These are phyloP conservation scores for Tapirus terrestris DNA, from an alignment of 2,113 vertebrate genomes.

Conservation along the genomic window DNA sequence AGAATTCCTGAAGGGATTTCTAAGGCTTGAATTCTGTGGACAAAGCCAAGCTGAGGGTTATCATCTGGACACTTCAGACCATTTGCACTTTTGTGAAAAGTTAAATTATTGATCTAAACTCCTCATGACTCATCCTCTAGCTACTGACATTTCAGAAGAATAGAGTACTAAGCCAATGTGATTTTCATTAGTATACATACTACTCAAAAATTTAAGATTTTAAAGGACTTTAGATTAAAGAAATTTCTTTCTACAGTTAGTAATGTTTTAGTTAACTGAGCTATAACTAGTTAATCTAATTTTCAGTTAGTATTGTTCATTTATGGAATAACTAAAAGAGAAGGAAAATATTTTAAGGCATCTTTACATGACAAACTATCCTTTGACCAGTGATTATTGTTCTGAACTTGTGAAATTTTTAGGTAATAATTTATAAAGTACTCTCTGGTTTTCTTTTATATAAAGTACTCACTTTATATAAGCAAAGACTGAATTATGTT, in stretches of 20 bases:
- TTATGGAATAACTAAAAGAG: not conserved
- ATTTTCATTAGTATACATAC: not conserved
- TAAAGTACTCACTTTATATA: not conserved
- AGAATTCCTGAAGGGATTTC: not conserved
- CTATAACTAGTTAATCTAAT: not conserved
- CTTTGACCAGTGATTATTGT: not conserved
- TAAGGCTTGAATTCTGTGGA: not conserved
- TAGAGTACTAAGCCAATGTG: not conserved
- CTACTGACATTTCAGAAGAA: not conserved
- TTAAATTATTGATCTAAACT: not conserved
- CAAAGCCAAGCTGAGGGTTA: not conserved
- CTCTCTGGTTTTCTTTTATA: not conserved
- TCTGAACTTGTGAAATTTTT: not conserved
- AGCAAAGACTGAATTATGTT: not conserved
- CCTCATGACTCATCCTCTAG: not conserved
- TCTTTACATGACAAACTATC: not conserved
- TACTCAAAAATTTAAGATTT: not conserved
- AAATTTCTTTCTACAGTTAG: not conserved
- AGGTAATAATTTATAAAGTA: not conserved
- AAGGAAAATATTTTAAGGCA: not conserved
- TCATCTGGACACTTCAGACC: not conserved
- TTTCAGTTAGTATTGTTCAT: not conserved
- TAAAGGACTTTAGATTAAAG: not conserved
- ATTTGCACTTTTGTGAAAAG: not conserved
- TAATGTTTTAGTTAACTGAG: not conserved